Evolutionary conservation across 2,113 vertebrate species (phyloP), one percentile per base, ranked within the genome.

Genomic region (Brachyistius frenatus): DNA sequence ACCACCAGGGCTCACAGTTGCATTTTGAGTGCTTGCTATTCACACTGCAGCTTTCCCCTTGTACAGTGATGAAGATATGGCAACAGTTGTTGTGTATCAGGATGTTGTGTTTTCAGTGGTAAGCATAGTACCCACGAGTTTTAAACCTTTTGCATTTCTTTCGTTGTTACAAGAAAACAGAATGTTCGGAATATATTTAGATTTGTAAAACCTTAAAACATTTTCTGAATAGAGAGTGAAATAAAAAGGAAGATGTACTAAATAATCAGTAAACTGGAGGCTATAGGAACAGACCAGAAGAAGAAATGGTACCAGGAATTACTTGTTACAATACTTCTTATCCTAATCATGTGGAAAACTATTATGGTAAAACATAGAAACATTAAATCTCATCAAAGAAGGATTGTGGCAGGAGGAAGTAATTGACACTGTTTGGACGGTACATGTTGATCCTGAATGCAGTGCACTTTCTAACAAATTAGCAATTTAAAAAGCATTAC

Each of bases 1-100:
- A 88, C 79, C 82, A 85, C 81, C 77, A n/a, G 49, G 60, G 77
- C 67, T 77, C 75, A 55, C 37, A 76, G 83, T 78, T 86, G 81
- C 62, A 86, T 80, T 86, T 54, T 64, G 23, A 72, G 73, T 41
- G 41, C 69, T 83, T 77, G 66, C 73, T 76, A 61, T 41, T 61
- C 62, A 67, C 6, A 41, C 53, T 7, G 46, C 49, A 35, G 41
- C 39, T n/a, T 70, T 36, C 37, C 46, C 14, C 41, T 39, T 57
- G 58, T 36, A 69, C 53, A 39, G 33, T 76, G 64, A 2, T 2
- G 41, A 44, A 11, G 10, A 44, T 13, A 2, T 44, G 9, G 13
- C 11, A 58, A 33, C 7, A 8, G 23, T n/a, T n/a, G 7, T 65
- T 30, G 5, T 15, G 16, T 37, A 35, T 68, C 13, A 44, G n/a